Conservation (phyloP, 1,140 invertebrate genomes). For the Euura lappo region DNA sequence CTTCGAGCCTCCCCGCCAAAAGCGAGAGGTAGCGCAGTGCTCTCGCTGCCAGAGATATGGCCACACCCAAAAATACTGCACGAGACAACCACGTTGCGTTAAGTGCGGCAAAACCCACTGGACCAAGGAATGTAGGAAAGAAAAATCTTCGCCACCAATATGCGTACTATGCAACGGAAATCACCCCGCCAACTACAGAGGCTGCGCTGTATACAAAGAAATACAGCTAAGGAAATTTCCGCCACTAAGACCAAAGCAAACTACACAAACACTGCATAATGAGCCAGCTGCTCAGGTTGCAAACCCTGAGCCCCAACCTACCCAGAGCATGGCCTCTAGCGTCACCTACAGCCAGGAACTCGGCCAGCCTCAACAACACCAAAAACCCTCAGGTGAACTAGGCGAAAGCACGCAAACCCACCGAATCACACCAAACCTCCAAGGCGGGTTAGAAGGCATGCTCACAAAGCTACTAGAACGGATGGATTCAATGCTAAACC, state of each 20-base stretch:
- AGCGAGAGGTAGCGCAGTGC: conserved; percentile 37
- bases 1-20: conserved; percentile 38
- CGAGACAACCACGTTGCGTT: conserved; percentile 38
- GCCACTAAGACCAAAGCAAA: not conserved
- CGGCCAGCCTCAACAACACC: no score
- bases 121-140: conserved; percentile 38
- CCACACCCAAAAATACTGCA: conserved; percentile 47
- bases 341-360: not conserved
- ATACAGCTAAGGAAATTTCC: conserved; percentile 21
- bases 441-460: not conserved
- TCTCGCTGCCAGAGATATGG: conserved; percentile 47
- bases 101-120: conserved; percentile 47
- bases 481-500: not conserved
- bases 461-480: not conserved
- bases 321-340: not conserved
- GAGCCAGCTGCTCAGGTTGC: not conserved
- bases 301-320: not conserved
- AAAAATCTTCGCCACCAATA: conserved; percentile 34
- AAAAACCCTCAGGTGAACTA: no score
- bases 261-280: not conserved
- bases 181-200: conserved; percentile 50
- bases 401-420: not conserved
- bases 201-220: conserved; percentile 41
- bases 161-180: conserved; percentile 44
- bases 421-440: not conserved